phyloP scores from a whole-genome alignment of 2,113 vertebrate genomes.

The Miniopterus natalensis region DNA sequence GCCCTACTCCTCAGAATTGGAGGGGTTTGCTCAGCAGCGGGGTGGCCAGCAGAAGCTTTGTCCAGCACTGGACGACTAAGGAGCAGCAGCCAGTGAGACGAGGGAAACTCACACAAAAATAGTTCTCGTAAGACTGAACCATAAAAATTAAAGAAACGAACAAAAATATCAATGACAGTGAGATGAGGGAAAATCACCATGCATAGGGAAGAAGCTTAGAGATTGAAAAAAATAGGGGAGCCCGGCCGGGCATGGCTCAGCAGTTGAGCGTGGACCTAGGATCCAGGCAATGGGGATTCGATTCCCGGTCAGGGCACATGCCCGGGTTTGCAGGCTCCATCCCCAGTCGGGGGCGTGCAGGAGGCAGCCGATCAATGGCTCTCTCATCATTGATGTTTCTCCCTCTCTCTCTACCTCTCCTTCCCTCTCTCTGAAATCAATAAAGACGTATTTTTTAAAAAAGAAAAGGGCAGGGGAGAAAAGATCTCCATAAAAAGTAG shows the following conservation, averaged over 20 bases:
- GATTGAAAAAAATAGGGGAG: not conserved
- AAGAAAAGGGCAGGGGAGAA: not conserved
- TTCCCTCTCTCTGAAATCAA: too few species aligned
- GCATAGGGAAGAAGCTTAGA: not conserved
- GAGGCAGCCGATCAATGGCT: too few species aligned
- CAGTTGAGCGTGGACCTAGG: too few species aligned
- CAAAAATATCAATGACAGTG: not conserved
- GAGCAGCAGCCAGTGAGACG: not conserved
- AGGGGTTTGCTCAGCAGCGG: not conserved
- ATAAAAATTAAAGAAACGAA: constrained; percentile 4
- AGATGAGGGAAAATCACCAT: not conserved
- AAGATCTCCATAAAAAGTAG: not conserved
- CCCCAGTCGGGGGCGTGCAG: too few species aligned
- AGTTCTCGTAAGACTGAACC: not conserved
- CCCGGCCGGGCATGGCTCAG: too few species aligned
- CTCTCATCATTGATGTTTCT: too few species aligned
- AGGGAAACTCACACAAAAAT: not conserved
- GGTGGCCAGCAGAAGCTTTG: not conserved
- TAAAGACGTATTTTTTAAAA: too few species aligned
- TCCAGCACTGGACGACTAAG: not conserved
- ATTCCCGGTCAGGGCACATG: too few species aligned
- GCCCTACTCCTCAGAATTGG: not conserved
- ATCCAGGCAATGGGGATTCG: too few species aligned
- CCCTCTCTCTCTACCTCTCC: too few species aligned
- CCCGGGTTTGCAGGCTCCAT: too few species aligned